These are phyloP conservation scores for Myotis vivesi DNA, from an alignment of 2,797 vertebrate genomes.

Conservation along the genomic window DNA sequence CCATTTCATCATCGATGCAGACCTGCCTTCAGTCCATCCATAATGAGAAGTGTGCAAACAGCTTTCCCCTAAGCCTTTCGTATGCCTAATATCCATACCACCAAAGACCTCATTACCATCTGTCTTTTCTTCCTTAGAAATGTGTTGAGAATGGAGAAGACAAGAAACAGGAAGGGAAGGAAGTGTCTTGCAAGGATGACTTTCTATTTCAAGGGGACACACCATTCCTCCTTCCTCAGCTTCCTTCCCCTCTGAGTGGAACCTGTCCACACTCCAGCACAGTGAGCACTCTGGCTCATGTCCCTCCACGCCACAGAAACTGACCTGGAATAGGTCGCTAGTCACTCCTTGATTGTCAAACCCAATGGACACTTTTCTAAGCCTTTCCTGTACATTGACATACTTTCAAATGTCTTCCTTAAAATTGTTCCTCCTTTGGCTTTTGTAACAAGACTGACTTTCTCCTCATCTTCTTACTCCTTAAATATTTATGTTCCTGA, in stretches of 20 bases:
- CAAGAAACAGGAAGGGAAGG: not conserved
- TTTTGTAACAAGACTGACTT: not conserved
- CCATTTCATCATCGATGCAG: not conserved
- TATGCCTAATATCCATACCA: not conserved
- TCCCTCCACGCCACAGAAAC: not conserved
- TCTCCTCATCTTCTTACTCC: not conserved
- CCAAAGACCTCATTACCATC: not conserved
- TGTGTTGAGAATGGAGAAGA: not conserved
- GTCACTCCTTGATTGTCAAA: not conserved
- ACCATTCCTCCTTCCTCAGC: not conserved
- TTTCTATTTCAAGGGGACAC: not conserved
- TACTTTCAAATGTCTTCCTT: slow-evolving; percentile 31
- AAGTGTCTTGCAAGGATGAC: not conserved
- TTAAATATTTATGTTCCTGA: not conserved
- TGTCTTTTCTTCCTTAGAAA: not conserved
- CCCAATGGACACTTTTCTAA: not conserved
- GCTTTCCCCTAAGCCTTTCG: not conserved
- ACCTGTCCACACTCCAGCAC: not conserved
- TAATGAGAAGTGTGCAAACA: not conserved
- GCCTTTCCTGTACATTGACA: not conserved
- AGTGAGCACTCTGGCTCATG: not conserved
- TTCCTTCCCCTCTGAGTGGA: not conserved
- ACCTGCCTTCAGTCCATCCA: not conserved
- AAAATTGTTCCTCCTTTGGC: not conserved
- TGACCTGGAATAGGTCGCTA: not conserved